These are phyloP conservation scores for Ploceus nigricollis DNA, from an alignment of 2,113 vertebrate genomes.

Conservation along the genomic window DNA sequence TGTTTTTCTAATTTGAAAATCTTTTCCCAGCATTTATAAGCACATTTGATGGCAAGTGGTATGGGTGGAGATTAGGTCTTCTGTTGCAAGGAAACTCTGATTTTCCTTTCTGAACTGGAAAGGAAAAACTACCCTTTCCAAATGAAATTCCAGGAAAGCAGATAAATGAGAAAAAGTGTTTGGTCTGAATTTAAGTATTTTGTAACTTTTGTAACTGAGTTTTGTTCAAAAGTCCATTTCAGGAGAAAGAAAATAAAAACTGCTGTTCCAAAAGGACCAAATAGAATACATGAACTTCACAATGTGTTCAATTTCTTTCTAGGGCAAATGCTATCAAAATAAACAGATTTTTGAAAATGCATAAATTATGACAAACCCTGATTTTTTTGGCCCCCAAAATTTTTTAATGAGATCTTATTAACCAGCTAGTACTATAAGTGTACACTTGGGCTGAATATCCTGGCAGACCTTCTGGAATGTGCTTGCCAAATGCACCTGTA, in stretches of 20 bases:
- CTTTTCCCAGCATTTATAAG: background rate
- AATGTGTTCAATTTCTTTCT: background rate
- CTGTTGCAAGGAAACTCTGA: constrained; percentile 15
- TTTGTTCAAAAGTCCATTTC: background rate
- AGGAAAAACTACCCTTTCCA: background rate
- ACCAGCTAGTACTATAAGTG: background rate
- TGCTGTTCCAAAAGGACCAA: background rate
- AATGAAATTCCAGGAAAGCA: constrained; percentile 22
- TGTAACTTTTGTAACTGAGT: background rate
- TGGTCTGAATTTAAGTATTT: background rate
- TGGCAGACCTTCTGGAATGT: background rate
- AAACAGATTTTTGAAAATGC: background rate
- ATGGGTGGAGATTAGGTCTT: background rate
- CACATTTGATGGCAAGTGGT: background rate
- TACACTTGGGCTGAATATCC: background rate
- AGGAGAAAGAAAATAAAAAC: background rate
- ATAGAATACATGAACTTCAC: background rate
- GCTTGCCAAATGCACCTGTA: background rate
- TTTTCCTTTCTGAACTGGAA: constrained; percentile 10
- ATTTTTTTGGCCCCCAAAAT: background rate
- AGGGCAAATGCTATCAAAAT: background rate
- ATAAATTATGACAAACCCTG: background rate
- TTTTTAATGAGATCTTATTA: background rate
- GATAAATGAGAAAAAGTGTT: background rate
- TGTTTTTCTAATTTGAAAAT: background rate